Evolutionary conservation across 2,797 vertebrate species (phyloP).

Genomic region (Halcyon badia): DNA sequence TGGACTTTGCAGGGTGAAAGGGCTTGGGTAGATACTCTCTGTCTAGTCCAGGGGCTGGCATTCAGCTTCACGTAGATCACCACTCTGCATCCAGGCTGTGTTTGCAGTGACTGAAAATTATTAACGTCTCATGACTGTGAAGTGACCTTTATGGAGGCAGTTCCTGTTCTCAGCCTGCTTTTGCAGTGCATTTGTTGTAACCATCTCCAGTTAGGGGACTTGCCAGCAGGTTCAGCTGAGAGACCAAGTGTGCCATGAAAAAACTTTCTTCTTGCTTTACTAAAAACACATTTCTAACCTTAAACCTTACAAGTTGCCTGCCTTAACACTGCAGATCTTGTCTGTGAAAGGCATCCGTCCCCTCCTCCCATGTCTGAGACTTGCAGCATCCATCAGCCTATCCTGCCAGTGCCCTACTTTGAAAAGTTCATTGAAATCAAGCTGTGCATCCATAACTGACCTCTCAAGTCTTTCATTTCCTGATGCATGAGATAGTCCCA

Average conservation of each 20-base stretch:
- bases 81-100: neutral
- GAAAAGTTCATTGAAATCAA: neutral
- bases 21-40: neutral
- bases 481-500: neutral
- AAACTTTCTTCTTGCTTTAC: neutral
- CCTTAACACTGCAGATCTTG: neutral
- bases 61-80: neutral
- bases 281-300: neutral
- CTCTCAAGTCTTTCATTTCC: constrained; percentile 38
- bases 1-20: neutral
- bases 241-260: neutral
- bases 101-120: neutral
- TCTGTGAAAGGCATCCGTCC: neutral
- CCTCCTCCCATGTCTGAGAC: neutral
- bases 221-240: neutral
- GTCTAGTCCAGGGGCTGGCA: neutral
- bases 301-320: neutral
- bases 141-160: constrained; percentile 13
- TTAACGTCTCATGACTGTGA: neutral
- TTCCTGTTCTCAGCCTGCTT: neutral
- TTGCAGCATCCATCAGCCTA: neutral
- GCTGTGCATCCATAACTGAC: neutral
- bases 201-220: neutral
- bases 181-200: neutral
- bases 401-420: neutral